Evolutionary conservation across 2,888 invertebrate species (phyloP).

Genomic region (Apotomis capreana): DNA sequence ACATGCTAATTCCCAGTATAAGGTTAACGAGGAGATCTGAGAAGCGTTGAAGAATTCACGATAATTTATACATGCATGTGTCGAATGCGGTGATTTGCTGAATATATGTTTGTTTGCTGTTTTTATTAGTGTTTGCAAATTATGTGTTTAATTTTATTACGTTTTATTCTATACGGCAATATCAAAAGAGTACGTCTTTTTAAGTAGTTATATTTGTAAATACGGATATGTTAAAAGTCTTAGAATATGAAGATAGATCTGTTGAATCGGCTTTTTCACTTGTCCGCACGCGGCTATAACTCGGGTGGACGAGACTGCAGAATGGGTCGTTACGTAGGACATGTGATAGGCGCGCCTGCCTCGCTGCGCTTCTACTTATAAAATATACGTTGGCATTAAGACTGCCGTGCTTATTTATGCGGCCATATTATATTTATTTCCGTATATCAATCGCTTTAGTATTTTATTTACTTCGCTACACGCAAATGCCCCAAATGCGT

Average conservation of each 20-base stretch:
- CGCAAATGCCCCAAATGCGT: neutral
- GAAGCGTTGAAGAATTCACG: constrained; percentile 27
- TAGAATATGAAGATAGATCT: constrained; percentile 18
- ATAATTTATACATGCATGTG: constrained; percentile 25
- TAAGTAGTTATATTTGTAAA: neutral
- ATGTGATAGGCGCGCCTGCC: constrained; percentile 24
- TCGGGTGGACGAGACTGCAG: neutral
- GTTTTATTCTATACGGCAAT: neutral
- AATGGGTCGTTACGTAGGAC: constrained; percentile 26
- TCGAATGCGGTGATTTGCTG: constrained; percentile 19
- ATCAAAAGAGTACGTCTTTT: neutral
- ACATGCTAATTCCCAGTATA: constrained; percentile 29
- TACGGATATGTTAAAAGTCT: neutral
- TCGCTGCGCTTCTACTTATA: neutral
- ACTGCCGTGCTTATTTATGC: constrained; percentile 11
- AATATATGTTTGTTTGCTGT: constrained; percentile 8
- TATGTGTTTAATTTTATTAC: constrained; percentile 8
- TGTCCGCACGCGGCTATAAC: neutral
- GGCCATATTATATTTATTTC: neutral
- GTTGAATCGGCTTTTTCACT: constrained; percentile 19
- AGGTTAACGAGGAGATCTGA: constrained; percentile 35
- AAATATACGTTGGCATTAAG: constrained; percentile 1
- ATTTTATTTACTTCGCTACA: neutral
- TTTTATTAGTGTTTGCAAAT: constrained; percentile 9
- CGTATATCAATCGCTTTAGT: neutral